Evolutionary conservation across 1,140 invertebrate genomes (phyloP), one percentile per base, ranked within the genome.

Genomic region (Drosophila murphyi): DNA sequence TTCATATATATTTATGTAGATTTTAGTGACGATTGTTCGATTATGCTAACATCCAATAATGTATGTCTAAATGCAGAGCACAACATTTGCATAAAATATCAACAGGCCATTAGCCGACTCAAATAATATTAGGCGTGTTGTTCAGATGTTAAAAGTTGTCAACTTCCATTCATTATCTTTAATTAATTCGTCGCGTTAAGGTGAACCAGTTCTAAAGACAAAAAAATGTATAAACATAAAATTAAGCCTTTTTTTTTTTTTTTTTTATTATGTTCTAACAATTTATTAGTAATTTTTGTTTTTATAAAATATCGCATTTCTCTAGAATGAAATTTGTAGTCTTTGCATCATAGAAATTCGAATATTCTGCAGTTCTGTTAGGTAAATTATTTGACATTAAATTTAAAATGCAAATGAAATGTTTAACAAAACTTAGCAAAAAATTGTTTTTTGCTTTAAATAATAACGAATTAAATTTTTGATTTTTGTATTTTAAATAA

Each of bases 101-200:
- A 51, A 55, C 57, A 48, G 55, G 48, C 63, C 82, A 87, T 81
- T 86, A 69, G 75, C 65, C 72, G 50, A 41, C 82, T 70, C 78
- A 68, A 76, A 86, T 73, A 79, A 88, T 77, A 86, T 87, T 88
- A 71, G 10, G 64, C 60, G 51, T 56, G 35, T 69, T 68, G 41
- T 72, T 57, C 50, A 67, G 43, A 68, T 32, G 35, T 62, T 10
- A 60, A 37, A 67, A 65, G 54, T 59, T 63, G 68, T 69, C 65
- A 63, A 28, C 76, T 48, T 51, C 28, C 62, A 45, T 20, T 45
- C 28, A 52, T 71, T 78, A 32, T 48, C 65, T 55, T 78, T 70
- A 83, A 82, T 78, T 82, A 78, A 82, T 73, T 52, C 55, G 60
- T 45, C 8, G 47, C 79, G 71, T 78, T 77, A 76, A 62, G 67